Conservation (phyloP, 2,113 vertebrate genomes). For the Caretta caretta region DNA sequence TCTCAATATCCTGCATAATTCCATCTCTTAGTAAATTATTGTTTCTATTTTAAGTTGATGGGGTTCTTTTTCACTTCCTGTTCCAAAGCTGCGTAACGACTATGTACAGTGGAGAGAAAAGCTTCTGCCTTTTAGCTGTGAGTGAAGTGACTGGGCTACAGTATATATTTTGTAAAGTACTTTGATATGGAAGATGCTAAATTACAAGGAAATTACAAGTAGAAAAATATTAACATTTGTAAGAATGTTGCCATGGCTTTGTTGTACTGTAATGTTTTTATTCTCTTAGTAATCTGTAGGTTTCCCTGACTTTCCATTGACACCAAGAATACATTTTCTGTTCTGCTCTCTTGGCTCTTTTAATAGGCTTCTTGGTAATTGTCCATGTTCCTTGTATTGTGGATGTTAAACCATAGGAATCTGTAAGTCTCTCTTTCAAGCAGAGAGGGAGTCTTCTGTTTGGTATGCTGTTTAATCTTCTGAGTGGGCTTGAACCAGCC, state of each 20-base stretch:
- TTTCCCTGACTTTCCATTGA: not conserved
- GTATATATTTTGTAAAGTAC: not conserved
- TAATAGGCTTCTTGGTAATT: not conserved
- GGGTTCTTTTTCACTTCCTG: not conserved
- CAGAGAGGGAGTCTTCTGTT: not conserved
- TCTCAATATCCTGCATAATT: not conserved
- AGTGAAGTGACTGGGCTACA: not conserved
- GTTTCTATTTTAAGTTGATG: not conserved
- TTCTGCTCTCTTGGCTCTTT: fast-evolving
- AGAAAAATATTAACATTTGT: not conserved
- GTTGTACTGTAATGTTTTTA: not conserved
- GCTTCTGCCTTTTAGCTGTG: not conserved
- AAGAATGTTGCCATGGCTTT: not conserved
- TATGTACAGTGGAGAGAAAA: too few relatives aligned
- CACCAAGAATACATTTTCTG: not conserved
- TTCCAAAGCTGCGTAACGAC: too few relatives aligned
- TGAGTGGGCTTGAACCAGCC: not conserved
- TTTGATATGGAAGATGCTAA: not conserved
- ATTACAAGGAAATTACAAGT: not conserved
- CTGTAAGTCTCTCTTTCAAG: not conserved
- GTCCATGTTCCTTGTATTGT: not conserved
- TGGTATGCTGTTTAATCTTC: not conserved
- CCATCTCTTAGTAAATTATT: not conserved
- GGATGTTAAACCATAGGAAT: not conserved
- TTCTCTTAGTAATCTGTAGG: not conserved